Conservation (phyloP, 2,888 invertebrate genomes). For the Rhynchonema sp. region DNA sequence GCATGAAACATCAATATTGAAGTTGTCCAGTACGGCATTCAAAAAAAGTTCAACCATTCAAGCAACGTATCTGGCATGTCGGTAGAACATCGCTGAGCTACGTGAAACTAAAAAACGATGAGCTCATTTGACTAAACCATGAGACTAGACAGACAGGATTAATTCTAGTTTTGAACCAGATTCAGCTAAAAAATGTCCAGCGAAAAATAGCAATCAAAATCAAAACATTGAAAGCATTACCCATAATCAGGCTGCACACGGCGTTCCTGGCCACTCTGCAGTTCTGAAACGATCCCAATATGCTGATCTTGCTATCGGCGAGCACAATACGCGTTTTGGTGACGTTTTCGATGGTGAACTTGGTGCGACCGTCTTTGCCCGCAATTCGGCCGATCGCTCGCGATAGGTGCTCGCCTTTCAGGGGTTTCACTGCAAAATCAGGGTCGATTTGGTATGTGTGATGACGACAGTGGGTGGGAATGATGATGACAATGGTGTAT, state of each 20-base stretch:
- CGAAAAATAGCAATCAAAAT: not conserved
- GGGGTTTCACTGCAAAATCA: slow-evolving; percentile 51
- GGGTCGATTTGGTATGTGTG: not conserved
- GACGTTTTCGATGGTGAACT: slow-evolving; percentile 93
- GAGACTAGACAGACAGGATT: no score
- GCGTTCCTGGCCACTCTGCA: slow-evolving; percentile 80
- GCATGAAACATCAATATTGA: no score
- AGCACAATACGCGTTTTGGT: slow-evolving; percentile 93
- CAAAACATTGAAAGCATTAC: slow-evolving; percentile 27
- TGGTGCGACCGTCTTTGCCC: slow-evolving; percentile 69
- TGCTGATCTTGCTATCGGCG: slow-evolving; percentile 86
- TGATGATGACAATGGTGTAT: not conserved
- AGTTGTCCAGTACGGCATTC: no score
- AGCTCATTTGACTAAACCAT: no score
- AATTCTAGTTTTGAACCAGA: no score
- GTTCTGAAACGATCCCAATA: slow-evolving; percentile 89
- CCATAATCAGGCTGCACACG: slow-evolving; percentile 84
- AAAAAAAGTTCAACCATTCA: no score
- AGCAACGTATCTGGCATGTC: no score
- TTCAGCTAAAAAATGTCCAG: not conserved
- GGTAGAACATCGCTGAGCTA: no score
- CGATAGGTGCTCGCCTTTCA: slow-evolving; percentile 82
- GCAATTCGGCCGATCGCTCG: slow-evolving; percentile 91
- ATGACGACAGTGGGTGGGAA: not conserved
- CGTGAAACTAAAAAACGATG: no score